Base-by-base conservation (phyloP, 2,113 vertebrate species). In the Morone chrysops region DNA sequence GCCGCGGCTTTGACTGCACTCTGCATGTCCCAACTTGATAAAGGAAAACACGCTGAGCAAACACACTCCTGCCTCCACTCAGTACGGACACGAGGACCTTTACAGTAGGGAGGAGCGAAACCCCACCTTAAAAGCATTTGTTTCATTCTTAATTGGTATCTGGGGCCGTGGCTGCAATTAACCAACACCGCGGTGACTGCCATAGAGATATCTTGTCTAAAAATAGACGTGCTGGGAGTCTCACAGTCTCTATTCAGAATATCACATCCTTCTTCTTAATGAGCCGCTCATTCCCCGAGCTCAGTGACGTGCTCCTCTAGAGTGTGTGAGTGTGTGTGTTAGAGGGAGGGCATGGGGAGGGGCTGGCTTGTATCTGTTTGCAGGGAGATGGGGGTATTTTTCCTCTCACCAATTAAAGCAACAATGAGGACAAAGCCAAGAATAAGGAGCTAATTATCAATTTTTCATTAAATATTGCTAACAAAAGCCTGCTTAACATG, bases 131-230 rank as follows among this genome's bases (percentile, higher is more conserved):
- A 94, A 95, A 87, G 93, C 95, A 91, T 96, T 95, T 94, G 92
- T 95, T 95, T 95, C 95, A 90, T 91, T 95, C 94, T 94, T 96
- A 96, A 96, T 96, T 96, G 95, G 95, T 90, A 93, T 94, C 95
- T 95, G 89, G 95, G 95, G 95, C 91, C 83, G 81, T 76, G 90
- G 92, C 94, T 95, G 94, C 92, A 94, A 95, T 95, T 95, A 94
- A 93, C 91, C 90, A 88, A 92, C 92, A 92, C 92, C 90, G 82
- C 80, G 40, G 85, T 87, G 94, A 95, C 93, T 94, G 92, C 93
- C 95, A 95, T 95, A 94, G 95, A 94, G 95, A 95, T 94, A 95
- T 90, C 81, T 82, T 1, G 1, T 85, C 95, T 95, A 96, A 94
- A 95, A 95, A 96, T 96, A 96, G 94, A 92, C 31, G 90, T 89